phyloP scores from a whole-genome alignment of 2,888 invertebrate genomes.

The Acrocyrtus sp. region DNA sequence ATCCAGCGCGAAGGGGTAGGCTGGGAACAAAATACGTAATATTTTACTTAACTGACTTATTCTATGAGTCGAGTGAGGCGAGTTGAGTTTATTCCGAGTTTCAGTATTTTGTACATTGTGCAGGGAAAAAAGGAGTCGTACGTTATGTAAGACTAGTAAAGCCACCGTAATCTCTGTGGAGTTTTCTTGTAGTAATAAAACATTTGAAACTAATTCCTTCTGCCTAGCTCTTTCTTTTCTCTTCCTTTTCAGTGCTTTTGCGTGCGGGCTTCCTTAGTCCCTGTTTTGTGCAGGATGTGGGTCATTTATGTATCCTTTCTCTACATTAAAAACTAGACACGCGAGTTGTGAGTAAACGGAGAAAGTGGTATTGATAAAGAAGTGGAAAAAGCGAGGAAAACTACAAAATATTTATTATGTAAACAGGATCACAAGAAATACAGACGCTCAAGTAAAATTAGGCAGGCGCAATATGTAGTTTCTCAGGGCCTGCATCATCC shows the following conservation, averaged over 20 bases:
- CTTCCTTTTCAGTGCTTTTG: not conserved
- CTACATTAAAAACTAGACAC: not conserved
- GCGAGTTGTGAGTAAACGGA: not conserved
- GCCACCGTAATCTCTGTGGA: slow-evolving; percentile 38
- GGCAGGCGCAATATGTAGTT: too few relatives aligned
- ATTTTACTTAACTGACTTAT: too few relatives aligned
- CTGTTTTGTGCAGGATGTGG: not conserved
- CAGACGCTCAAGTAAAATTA: too few relatives aligned
- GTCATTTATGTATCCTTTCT: not conserved
- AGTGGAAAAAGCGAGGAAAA: too few relatives aligned
- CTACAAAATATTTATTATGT: not conserved
- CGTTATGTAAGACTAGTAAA: slow-evolving; percentile 20
- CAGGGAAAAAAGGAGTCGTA: not conserved
- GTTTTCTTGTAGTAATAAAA: slow-evolving; percentile 30
- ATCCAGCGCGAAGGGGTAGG: too few relatives aligned
- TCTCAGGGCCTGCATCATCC: too few relatives aligned
- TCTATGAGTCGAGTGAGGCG: too few relatives aligned
- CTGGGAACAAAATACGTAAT: too few relatives aligned
- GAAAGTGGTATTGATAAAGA: too few relatives aligned
- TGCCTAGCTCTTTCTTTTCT: slow-evolving; percentile 12
- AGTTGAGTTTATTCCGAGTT: not conserved
- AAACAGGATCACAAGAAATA: too few relatives aligned
- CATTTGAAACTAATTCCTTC: slow-evolving; percentile 38
- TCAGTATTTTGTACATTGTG: not conserved
- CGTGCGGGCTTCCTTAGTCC: not conserved